Conservation (phyloP, 1,140 invertebrate species). For the Gerris buenoi region DNA sequence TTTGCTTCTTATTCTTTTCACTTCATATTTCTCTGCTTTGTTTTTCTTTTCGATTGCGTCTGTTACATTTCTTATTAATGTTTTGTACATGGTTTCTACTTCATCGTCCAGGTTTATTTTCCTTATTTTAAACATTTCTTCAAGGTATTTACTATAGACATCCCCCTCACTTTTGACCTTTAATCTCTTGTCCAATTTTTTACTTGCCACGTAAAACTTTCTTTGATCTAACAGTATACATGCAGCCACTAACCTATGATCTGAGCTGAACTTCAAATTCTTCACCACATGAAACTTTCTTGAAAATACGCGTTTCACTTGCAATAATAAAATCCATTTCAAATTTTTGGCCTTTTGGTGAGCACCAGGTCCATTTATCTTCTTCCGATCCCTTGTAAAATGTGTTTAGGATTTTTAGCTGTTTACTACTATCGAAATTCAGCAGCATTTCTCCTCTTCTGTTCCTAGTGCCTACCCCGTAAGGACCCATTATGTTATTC, state of each 20-base stretch:
- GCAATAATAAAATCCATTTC: background rate
- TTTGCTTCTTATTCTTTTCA: background rate
- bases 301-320: background rate
- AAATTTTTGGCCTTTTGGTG: background rate
- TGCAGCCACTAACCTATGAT: background rate
- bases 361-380: conserved; percentile 2
- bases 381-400: background rate
- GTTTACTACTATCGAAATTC: too few species aligned
- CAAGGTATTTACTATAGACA: background rate
- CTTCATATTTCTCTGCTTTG: background rate
- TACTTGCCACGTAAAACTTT: background rate
- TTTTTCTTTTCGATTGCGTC: background rate
- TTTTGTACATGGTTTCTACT: background rate
- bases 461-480: too few species aligned
- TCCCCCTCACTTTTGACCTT: background rate
- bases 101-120: background rate
- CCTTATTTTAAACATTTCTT: background rate
- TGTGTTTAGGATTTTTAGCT: background rate
- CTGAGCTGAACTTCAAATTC: background rate
- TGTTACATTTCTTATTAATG: background rate
- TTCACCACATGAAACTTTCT: background rate
- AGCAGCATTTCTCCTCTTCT: too few species aligned
- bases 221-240: background rate
- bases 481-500: too few species aligned
- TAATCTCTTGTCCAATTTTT: background rate